Conservation (phyloP, 2,888 invertebrate species). For the Kryphioiulus occultus region DNA sequence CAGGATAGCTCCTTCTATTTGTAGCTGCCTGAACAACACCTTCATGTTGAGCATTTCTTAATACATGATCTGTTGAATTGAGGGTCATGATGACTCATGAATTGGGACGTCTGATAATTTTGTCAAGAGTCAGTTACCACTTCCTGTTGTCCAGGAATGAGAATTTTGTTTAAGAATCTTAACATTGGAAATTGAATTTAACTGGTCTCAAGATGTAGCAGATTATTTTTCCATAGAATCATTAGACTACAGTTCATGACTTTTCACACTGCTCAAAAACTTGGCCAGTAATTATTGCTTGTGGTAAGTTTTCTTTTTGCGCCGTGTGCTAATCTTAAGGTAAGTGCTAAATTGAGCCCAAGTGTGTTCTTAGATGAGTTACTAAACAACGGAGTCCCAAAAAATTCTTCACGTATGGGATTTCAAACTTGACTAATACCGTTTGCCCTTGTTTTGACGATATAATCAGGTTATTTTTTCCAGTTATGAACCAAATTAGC, state of each 20-base stretch:
- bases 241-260: no score
- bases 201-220: not conserved
- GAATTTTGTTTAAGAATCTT: no score
- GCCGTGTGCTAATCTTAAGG: not conserved
- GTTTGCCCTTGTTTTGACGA: not conserved
- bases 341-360: constrained; percentile 7
- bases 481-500: not conserved
- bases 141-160: no score
- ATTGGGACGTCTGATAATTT: no score
- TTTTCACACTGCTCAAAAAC: not conserved
- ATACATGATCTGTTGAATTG: no score
- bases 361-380: constrained; percentile 7
- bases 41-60: no score
- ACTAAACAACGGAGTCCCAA: not conserved
- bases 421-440: not conserved
- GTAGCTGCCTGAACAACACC: no score
- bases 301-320: not conserved
- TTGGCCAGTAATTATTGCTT: not conserved
- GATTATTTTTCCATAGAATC: not conserved
- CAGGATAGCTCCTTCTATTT: no score
- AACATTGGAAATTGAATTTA: not conserved
- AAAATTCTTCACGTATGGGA: not conserved
- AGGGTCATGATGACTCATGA: no score
- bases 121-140: no score
- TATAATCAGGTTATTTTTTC: not conserved